phyloP scores from a whole-genome alignment of 2,888 invertebrate genomes.

The Chalcis sispes region DNA sequence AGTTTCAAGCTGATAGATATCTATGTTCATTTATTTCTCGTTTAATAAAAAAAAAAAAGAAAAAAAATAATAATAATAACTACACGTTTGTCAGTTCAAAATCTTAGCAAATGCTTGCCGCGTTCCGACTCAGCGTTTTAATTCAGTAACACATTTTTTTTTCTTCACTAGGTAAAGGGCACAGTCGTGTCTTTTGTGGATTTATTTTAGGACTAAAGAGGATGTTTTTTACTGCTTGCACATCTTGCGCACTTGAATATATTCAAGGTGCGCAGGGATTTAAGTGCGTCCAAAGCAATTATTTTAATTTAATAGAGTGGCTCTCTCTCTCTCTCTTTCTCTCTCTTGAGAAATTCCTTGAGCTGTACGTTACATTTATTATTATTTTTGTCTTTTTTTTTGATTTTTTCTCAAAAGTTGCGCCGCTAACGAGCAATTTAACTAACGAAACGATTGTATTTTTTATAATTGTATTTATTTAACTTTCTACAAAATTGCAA shows the following conservation, averaged over 20 bases:
- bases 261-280: background rate
- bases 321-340: background rate
- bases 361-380: too few relatives aligned
- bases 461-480: too few relatives aligned
- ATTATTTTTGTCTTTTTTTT: too few relatives aligned
- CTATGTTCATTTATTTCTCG: too few relatives aligned
- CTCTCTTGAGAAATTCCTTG: too few relatives aligned
- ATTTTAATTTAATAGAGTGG: slow-evolving; percentile 16
- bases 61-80: background rate
- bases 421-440: too few relatives aligned
- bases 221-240: background rate
- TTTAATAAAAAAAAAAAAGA: too few relatives aligned
- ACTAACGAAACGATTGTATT: too few relatives aligned
- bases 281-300: background rate
- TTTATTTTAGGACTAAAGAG: background rate
- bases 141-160: slow-evolving; percentile 15
- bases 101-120: background rate
- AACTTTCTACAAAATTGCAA: too few relatives aligned
- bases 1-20: too few relatives aligned
- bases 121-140: slow-evolving; percentile 2
- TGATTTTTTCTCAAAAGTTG: too few relatives aligned
- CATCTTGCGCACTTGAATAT: background rate
- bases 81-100: background rate
- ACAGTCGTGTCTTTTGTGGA: background rate
- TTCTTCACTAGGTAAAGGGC: background rate